Evolutionary conservation across 2,797 vertebrate genomes (phyloP).

Genomic region (Crypturellus tataupa): DNA sequence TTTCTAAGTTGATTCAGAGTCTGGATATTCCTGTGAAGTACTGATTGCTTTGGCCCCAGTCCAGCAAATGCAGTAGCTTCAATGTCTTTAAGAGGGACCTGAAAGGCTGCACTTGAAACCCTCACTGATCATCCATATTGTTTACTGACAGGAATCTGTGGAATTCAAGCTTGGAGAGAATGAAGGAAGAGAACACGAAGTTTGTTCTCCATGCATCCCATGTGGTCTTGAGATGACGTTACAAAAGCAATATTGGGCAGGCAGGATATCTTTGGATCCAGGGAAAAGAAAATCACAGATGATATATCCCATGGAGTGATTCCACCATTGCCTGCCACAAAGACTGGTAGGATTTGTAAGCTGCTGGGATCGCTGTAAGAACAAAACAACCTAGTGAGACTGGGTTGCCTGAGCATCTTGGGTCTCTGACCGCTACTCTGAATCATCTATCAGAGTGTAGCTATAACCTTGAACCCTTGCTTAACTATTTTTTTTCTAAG

Average conservation of each 20-base stretch:
- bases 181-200: neutral
- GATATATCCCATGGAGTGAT: neutral
- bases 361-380: neutral
- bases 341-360: neutral
- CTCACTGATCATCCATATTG: neutral
- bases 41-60: neutral
- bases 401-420: neutral
- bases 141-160: neutral
- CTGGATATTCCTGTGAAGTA: neutral
- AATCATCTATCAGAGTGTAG: neutral
- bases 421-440: neutral
- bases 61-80: neutral
- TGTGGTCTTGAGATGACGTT: neutral
- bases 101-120: neutral
- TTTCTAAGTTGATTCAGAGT: neutral
- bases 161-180: neutral
- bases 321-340: accelerated
- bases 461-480: neutral
- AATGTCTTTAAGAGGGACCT: neutral
- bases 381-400: neutral
- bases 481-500: neutral
- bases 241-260: neutral
- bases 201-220: neutral
- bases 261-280: neutral
- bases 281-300: neutral